A percentile compares a stretch with the other conserved stretches of the same genome.
phyloP scores from a whole-genome alignment of 2,888 invertebrate genomes.

The Myathropa florea region DNA sequence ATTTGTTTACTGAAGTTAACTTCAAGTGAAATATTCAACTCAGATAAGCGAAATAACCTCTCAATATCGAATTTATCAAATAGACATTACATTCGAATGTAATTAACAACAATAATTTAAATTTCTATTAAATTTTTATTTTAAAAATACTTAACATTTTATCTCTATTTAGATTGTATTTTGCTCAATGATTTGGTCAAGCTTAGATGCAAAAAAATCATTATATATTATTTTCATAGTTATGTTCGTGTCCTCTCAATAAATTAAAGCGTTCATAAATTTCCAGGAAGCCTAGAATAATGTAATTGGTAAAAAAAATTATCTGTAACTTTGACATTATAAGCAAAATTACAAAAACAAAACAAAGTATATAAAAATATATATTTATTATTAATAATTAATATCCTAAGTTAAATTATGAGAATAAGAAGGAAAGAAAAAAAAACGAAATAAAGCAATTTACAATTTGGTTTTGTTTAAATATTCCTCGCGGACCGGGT shows the following conservation, averaged over 20 bases:
- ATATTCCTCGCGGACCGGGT: background rate
- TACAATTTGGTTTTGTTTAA: constrained; percentile 49
- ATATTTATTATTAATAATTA: constrained; percentile 54
- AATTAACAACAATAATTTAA: background rate
- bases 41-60: constrained; percentile 28
- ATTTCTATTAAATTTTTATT: background rate
- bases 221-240: background rate
- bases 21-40: background rate
- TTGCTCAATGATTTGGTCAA: background rate
- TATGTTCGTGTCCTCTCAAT: background rate
- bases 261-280: constrained; percentile 4
- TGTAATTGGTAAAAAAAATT: constrained; percentile 25
- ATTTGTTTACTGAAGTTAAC: background rate
- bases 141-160: background rate
- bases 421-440: constrained; percentile 29
- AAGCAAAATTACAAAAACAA: constrained; percentile 10
- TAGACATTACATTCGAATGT: constrained; percentile 1
- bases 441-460: constrained; percentile 52
- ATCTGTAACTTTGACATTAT: constrained; percentile 34
- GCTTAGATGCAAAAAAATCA: background rate
- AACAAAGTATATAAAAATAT: constrained; percentile 9
- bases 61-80: constrained; percentile 58
- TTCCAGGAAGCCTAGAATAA: constrained; percentile 40
- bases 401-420: constrained; percentile 41
- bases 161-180: background rate